Base-by-base conservation (phyloP, 2,797 vertebrate species). In the Syngnathus acus region DNA sequence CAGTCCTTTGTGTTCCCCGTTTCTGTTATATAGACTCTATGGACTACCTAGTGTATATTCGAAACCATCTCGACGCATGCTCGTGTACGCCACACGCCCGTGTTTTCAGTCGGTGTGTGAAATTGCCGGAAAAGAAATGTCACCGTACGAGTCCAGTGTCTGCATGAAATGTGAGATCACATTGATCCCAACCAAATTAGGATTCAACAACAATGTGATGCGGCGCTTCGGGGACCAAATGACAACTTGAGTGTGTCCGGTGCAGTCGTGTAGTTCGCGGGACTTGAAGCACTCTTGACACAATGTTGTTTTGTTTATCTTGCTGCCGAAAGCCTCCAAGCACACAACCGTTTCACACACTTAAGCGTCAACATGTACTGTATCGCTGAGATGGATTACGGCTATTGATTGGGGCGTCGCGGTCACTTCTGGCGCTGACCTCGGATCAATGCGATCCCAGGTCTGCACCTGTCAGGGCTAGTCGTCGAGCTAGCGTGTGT, bases 261-360 rank as follows among this genome's bases (percentile, higher is more conserved):
- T 43, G 40, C n/a, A 43, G 26, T 21, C 38, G 5, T 39, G n/a
- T 48, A 50, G 54, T 65, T 42, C 62, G 38, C 66, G 67, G 65
- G 54, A 66, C 57, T 50, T 50, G 39, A 75, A 69, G 32, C 62
- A 43, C 62, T 64, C 43, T 72, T 64, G 60, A 74, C 66, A 70
- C 50, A 23, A 60, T 70, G 75, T 80, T 79, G 72, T 74, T 72
- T 76, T 68, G 65, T 67, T 68, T 70, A 74, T 69, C 69, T 72
- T 59, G 69, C 78, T 81, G 78, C 79, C 80, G 82, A 67, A 72
- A 32, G 65, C 71, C 75, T 80, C 70, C 70, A 69, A 77, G 72
- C 68, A 69, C 87, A 88, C 79, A 77, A 71, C 80, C 72, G 73
- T 84, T 82, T 82, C 77, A 78, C 78, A 76, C 64, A 78, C 65